Evolutionary conservation across 2,888 invertebrate genomes (phyloP).

Genomic region (Temnothorax unifasciatus): DNA sequence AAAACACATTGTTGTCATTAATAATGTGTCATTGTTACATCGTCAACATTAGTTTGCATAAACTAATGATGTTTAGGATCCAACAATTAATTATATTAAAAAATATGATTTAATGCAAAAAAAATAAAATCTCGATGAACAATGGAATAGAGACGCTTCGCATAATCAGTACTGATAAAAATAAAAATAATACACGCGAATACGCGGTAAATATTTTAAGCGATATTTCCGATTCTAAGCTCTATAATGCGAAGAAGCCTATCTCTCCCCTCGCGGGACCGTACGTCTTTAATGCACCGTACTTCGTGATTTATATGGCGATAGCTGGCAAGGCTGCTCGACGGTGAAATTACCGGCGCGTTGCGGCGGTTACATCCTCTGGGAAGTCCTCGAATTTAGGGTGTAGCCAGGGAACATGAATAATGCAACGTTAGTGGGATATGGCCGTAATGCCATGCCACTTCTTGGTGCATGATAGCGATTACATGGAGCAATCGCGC

Average conservation of each 20-base stretch:
- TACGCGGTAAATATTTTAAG: slow-evolving; percentile 16
- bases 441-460: slow-evolving; percentile 53
- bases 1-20: neutral
- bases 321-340: slow-evolving; percentile 58
- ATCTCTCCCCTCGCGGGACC: neutral
- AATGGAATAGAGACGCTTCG: neutral
- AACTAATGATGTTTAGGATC: neutral
- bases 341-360: slow-evolving; percentile 69
- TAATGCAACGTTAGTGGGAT: slow-evolving; percentile 69
- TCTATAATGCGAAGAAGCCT: slow-evolving; percentile 6
- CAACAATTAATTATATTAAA: neutral
- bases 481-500: slow-evolving; percentile 68
- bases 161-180: neutral
- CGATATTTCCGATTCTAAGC: slow-evolving; percentile 10
- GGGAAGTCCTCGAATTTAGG: slow-evolving; percentile 76
- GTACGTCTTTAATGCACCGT: slow-evolving; percentile 48
- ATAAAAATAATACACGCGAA: neutral
- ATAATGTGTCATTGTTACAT: neutral
- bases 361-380: slow-evolving; percentile 72
- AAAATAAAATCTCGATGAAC: neutral
- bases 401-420: slow-evolving; percentile 68
- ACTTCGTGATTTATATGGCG: slow-evolving; percentile 55
- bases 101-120: slow-evolving; percentile 9
- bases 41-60: neutral
- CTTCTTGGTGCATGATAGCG: slow-evolving; percentile 56